Evolutionary conservation across 2,113 vertebrate species (phyloP), one percentile per base, ranked within the genome.

Genomic region (Limanda limanda): DNA sequence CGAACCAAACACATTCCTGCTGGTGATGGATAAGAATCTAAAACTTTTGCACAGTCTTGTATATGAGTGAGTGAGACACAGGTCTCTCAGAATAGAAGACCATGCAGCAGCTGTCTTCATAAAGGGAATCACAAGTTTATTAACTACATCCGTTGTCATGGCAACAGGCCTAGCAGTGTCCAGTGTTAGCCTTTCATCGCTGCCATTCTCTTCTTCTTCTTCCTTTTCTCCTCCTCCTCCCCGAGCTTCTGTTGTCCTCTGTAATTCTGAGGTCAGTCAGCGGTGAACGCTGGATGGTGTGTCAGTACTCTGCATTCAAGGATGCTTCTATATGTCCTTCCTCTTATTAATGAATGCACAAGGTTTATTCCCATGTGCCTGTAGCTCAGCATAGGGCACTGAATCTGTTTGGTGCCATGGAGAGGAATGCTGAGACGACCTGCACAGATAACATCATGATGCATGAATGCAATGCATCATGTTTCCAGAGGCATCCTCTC

Each of bases 401-500:
- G 76, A 56, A 61, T 67, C 70, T 78, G 20, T 54, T 20, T 14
- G 58, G 71, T 83, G 81, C 82, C 78, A 79, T 11, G 6, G 72
- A 74, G 55, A 82, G 81, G 82, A 82, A 86, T 61, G 48, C 57
- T 75, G 75, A 75, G 81, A 79, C 73, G 71, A 71, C 13, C 56
- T 3, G 55, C 21, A 42, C 67, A 75, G 87, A 89, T 85, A 88
- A 84, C 74, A 89, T 86, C 67, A 17, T 65, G 66, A 35, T 77
- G 51, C 78, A 57, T 86, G 89, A 89, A 86, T 90, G 47, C 63
- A 17, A 56, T 85, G 82, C 81, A 85, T 91, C 81, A 58, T 86
- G 86, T 92, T 89, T 91, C 90, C 89, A 82, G 82, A 79, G 76
- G 55, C 71, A 60, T 88, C 83, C 40, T 40, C 9, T 91, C 64